phyloP scores from a whole-genome alignment of 2,797 vertebrate genomes.

The Siniperca undulata region DNA sequence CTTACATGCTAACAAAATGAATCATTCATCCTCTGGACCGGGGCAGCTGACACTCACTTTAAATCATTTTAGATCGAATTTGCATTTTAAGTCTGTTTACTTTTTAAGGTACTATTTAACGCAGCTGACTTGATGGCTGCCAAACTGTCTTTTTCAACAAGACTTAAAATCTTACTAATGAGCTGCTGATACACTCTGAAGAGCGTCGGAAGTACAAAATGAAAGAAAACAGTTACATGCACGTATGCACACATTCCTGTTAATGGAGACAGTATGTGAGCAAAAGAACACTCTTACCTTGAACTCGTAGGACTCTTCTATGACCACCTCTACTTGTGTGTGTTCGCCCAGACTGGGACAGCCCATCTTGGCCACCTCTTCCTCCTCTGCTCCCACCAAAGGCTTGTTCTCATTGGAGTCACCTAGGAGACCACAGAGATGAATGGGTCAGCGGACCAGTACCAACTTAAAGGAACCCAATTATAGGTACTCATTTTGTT shows the following conservation, averaged over 20 bases:
- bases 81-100: conserved; percentile 30
- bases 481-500: background rate
- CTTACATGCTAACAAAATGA: conserved; percentile 50
- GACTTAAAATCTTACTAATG: background rate
- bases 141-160: conserved; percentile 1
- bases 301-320: conserved; percentile 91
- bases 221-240: background rate
- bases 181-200: background rate
- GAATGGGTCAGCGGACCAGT: background rate
- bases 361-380: conserved; percentile 87
- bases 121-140: background rate
- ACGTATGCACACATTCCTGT: background rate
- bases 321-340: conserved; percentile 85
- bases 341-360: conserved; percentile 89
- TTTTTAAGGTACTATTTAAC: conserved; percentile 6
- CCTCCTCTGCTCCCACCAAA: conserved; percentile 81
- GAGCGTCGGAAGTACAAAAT: background rate
- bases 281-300: conserved; percentile 81
- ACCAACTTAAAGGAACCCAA: background rate
- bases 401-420: conserved; percentile 89
- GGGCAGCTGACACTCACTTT: conserved; percentile 32
- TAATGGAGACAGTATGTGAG: background rate
- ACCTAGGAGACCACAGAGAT: conserved; percentile 67
- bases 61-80: conserved; percentile 20
- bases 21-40: conserved; percentile 18